phyloP scores from a whole-genome alignment of 2,113 vertebrate species.

The Bos taurus region DNA sequence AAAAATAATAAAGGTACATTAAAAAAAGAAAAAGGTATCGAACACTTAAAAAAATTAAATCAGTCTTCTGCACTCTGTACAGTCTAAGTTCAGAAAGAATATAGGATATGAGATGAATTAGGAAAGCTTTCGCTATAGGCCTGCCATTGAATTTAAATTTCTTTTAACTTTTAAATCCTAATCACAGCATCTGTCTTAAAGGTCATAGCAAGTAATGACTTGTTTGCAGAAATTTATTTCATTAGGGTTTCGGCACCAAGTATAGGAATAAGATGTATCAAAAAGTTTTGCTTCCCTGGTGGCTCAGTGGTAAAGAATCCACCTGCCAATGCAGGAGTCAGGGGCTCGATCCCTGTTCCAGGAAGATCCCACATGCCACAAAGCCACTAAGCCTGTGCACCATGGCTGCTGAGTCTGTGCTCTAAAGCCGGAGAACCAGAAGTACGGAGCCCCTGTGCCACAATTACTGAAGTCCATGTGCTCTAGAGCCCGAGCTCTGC shows the following conservation, averaged over 20 bases:
- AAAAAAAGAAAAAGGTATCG: background rate
- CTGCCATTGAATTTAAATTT: background rate
- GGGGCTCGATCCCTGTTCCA: background rate
- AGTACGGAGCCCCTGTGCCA: background rate
- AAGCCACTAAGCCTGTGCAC: background rate
- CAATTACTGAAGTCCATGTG: background rate
- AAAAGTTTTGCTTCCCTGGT: background rate
- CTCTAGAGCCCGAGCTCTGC: background rate
- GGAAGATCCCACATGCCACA: background rate
- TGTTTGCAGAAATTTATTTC: background rate
- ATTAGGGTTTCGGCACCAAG: background rate
- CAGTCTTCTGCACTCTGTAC: background rate
- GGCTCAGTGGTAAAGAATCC: background rate
- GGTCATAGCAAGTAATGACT: background rate
- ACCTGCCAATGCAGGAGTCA: background rate
- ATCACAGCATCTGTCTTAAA: background rate
- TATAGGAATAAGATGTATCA: background rate
- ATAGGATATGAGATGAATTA: background rate
- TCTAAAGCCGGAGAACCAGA: background rate
- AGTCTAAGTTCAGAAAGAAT: background rate
- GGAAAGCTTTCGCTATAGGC: background rate
- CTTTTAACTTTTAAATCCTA: background rate
- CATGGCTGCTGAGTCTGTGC: background rate
- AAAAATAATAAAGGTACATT: background rate
- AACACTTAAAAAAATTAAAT: background rate